Evolutionary conservation across 2,888 invertebrate species (phyloP).

Genomic region (Drymonia ruficornis): DNA sequence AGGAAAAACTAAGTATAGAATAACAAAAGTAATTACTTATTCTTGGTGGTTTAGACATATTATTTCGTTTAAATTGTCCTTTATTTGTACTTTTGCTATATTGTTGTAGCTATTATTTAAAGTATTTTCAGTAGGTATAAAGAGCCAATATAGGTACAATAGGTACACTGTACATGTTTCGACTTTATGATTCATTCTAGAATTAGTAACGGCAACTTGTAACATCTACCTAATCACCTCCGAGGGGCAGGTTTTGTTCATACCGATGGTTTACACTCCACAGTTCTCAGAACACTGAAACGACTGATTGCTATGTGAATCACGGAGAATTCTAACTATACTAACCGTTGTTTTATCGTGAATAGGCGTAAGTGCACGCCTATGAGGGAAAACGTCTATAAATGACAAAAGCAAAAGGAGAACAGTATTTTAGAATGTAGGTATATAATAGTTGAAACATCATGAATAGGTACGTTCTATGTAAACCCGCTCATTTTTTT

Average conservation of each 20-base stretch:
- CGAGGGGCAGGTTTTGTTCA: constrained; percentile 17
- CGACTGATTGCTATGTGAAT: constrained; percentile 37
- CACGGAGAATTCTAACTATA: constrained; percentile 37
- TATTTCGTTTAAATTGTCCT: too few relatives aligned
- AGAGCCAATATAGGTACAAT: too few relatives aligned
- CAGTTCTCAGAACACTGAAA: constrained; percentile 37
- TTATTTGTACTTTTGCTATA: too few relatives aligned
- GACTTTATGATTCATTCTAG: constrained; percentile 14
- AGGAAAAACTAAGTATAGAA: too few relatives aligned
- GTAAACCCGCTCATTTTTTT: too few relatives aligned
- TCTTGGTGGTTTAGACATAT: too few relatives aligned
- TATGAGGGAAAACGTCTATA: constrained; percentile 16
- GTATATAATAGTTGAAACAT: neutral
- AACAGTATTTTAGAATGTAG: neutral
- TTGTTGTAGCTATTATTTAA: too few relatives aligned
- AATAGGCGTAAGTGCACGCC: constrained; percentile 22
- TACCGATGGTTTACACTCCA: constrained; percentile 20
- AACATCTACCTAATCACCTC: constrained; percentile 13
- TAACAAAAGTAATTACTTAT: too few relatives aligned
- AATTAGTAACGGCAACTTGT: constrained; percentile 13
- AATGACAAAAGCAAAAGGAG: neutral
- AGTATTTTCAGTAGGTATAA: too few relatives aligned
- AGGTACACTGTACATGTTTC: too few relatives aligned
- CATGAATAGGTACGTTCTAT: neutral
- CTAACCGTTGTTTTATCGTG: constrained; percentile 16